phyloP scores from a whole-genome alignment of 2,113 vertebrate species.

The Poeciliopsis occidentalis region DNA sequence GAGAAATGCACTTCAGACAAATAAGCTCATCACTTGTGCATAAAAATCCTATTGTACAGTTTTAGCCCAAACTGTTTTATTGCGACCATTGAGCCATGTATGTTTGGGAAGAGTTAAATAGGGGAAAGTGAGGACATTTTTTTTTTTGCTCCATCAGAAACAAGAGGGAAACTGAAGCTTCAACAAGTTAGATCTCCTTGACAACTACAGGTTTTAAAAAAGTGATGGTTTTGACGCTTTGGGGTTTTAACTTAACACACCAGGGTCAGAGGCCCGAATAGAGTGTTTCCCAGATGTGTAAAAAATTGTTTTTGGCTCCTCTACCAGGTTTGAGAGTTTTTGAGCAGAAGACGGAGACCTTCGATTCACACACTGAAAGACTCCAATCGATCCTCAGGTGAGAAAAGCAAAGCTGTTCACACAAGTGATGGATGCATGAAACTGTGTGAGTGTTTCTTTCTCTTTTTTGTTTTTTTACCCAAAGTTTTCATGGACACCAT shows the following conservation, averaged over 20 bases:
- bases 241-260: slow-evolving; percentile 11
- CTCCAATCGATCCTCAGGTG: slow-evolving; percentile 45
- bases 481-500: not conserved
- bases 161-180: not conserved
- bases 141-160: not conserved
- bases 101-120: too few species aligned
- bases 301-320: slow-evolving; percentile 34
- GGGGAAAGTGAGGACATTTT: not conserved
- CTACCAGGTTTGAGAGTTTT: slow-evolving; percentile 25
- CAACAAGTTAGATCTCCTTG: not conserved
- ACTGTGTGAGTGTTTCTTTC: slow-evolving; percentile 13
- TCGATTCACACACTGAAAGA: slow-evolving; percentile 54
- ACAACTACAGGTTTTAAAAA: not conserved
- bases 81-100: too few species aligned
- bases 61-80: too few species aligned
- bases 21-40: too few species aligned
- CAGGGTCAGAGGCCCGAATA: slow-evolving; percentile 19
- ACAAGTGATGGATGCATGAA: slow-evolving; percentile 28
- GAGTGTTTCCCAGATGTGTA: slow-evolving; percentile 57
- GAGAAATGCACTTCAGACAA: too few species aligned
- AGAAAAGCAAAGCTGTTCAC: slow-evolving; percentile 22
- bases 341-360: slow-evolving; percentile 38
- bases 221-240: not conserved
- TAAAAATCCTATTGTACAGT: too few species aligned
- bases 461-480: slow-evolving; percentile 41